Evolutionary conservation across 2,888 invertebrate genomes (phyloP).

Genomic region (Odontocolon sp.): DNA sequence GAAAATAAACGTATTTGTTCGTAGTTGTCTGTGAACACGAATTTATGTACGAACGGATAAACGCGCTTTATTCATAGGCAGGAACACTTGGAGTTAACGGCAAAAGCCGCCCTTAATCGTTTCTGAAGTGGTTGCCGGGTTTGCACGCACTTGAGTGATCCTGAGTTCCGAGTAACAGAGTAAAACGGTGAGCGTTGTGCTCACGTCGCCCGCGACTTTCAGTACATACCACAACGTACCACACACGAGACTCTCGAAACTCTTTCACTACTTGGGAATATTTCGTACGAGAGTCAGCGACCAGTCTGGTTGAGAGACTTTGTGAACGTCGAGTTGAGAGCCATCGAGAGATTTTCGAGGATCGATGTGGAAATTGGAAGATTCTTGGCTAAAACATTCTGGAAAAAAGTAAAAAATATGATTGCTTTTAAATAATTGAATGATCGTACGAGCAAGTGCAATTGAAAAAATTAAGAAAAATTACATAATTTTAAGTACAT

Average conservation of each 20-base stretch:
- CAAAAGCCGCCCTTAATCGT: slow-evolving; percentile 47
- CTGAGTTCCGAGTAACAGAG: slow-evolving; percentile 24
- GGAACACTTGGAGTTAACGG: slow-evolving; percentile 26
- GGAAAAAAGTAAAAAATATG: too few species aligned
- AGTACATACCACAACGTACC: not conserved
- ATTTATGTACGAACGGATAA: slow-evolving; percentile 14
- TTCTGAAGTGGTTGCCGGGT: slow-evolving; percentile 21
- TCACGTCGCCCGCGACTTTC: not conserved
- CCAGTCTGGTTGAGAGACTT: too few species aligned
- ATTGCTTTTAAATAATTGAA: too few species aligned
- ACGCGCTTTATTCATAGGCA: not conserved
- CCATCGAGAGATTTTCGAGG: too few species aligned
- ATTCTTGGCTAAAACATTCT: too few species aligned
- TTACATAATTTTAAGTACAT: too few species aligned
- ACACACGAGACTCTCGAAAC: not conserved
- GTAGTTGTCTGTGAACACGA: not conserved
- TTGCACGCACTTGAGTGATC: slow-evolving; percentile 29
- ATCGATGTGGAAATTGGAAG: too few species aligned
- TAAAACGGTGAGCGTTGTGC: not conserved
- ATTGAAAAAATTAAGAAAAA: too few species aligned
- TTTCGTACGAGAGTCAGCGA: not conserved
- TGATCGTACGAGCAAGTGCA: too few species aligned
- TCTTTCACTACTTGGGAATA: not conserved
- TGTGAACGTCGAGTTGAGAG: too few species aligned
- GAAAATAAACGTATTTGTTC: not conserved